Base-by-base conservation (phyloP, 1,140 invertebrate species). In the Adoxophyes honmai region DNA sequence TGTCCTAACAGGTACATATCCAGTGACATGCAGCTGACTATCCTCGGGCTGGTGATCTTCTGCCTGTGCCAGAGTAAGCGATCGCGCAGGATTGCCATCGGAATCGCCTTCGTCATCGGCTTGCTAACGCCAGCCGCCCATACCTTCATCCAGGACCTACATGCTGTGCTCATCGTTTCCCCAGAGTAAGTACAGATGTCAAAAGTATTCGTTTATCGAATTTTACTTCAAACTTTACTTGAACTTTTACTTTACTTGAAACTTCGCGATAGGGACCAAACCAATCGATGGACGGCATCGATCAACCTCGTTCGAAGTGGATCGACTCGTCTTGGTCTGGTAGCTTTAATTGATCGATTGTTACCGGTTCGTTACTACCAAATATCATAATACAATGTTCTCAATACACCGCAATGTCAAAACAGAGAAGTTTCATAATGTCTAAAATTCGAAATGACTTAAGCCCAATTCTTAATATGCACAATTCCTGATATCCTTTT, bases 1-100 rank as follows among this genome's bases (percentile, higher is more conserved):
- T 55, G 10, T 54, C 10, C 62, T 69, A n/a, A 1, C 51, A 86
- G 82, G 82, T 82, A 81, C 44, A 34, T 81, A 10, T 73, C 73
- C 55, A 59, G 67, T 1, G 79, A 86, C 38, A 71, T 72, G 44
- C 81, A 86, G 38, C 34, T 82, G 10, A 76, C 58, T 53, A 60
- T 57, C 28, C 18, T 78, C 0, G 74, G 73, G 0, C 21, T 72
- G 1, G 4, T 73, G 4, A 28, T 75, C 1, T 73, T 68, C 28
- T 51, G 77, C 4, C 13, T 67, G 6, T 44, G 69, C 5, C 57
- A 59, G 11, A 64, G 55, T 42, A 48, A 52, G 8, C 61, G 51
- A 33, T 65, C 48, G 6, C 61, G 59, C n/a, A 69, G 33, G 3
- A 44, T 54, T 0, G 56, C 66, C 15, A 39, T 81, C 13, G 9